These are phyloP conservation scores for Gavia stellata DNA, from an alignment of 2,113 vertebrate species.

Conservation along the genomic window DNA sequence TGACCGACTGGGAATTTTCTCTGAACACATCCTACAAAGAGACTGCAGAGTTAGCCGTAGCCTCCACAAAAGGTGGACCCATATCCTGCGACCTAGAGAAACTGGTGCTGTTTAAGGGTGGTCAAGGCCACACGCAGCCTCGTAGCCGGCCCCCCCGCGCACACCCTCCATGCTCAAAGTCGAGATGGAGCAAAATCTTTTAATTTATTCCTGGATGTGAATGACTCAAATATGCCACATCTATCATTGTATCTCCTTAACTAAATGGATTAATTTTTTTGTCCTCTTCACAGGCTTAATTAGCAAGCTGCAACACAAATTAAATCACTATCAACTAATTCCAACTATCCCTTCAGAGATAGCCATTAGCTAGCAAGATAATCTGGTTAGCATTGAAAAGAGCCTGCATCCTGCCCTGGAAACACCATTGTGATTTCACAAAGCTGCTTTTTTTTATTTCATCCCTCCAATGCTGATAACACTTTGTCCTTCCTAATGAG, in stretches of 20 bases:
- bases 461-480: neutral
- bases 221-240: neutral
- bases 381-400: constrained; percentile 62
- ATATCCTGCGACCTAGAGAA: neutral
- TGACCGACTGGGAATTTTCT: neutral
- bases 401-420: neutral
- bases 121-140: neutral
- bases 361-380: constrained; percentile 37
- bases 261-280: constrained; percentile 48
- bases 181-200: neutral
- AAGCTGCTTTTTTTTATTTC: neutral
- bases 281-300: constrained; percentile 57
- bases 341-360: constrained; percentile 57
- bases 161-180: rapidly evolving
- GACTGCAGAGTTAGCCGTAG: neutral
- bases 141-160: rapidly evolving
- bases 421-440: neutral
- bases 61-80: neutral
- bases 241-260: constrained; percentile 53
- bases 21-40: neutral
- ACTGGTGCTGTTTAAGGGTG: neutral
- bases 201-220: neutral
- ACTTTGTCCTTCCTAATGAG: constrained; percentile 21
- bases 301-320: constrained; percentile 66
- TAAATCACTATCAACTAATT: constrained; percentile 65